Percentiles rank a stretch among this genome's conserved stretches.
Evolutionary conservation across 2,888 invertebrate species (phyloP).

Genomic region (Nephrotoma guestfalica): DNA sequence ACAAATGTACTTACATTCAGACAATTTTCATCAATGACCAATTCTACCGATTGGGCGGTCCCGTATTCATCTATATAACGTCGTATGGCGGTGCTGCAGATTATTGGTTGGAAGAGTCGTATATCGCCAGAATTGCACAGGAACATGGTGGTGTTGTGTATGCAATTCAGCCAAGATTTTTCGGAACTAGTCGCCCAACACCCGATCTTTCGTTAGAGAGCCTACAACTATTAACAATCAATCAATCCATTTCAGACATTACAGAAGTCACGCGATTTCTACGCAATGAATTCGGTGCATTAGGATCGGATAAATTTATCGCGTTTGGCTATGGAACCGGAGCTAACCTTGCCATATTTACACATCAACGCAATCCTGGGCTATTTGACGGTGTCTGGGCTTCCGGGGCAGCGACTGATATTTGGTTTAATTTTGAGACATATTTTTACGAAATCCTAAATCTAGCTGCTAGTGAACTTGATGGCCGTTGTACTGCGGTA

Average conservation of each 20-base stretch:
- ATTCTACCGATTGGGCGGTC: neutral
- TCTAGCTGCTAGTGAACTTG: neutral
- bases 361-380: neutral
- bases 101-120: neutral
- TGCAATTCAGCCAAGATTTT: neutral
- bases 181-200: neutral
- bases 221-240: neutral
- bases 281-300: neutral
- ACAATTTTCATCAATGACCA: neutral
- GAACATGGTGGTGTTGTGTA: neutral
- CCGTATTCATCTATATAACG: neutral
- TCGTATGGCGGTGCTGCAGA: neutral
- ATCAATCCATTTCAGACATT: neutral
- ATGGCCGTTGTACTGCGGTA: neutral
- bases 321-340: neutral
- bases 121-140: neutral
- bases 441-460: neutral
- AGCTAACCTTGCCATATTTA: neutral
- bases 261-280: neutral
- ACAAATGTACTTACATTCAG: neutral
- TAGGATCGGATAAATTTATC: neutral
- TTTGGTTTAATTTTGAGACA: neutral
- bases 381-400: neutral
- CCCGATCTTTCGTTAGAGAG: neutral
- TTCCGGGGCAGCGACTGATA: neutral